Percentiles rank a stretch among this genome's conserved stretches.
These are phyloP conservation scores for Belonocnema kinseyi DNA, from an alignment of 1,140 invertebrate genomes.

Conservation along the genomic window DNA sequence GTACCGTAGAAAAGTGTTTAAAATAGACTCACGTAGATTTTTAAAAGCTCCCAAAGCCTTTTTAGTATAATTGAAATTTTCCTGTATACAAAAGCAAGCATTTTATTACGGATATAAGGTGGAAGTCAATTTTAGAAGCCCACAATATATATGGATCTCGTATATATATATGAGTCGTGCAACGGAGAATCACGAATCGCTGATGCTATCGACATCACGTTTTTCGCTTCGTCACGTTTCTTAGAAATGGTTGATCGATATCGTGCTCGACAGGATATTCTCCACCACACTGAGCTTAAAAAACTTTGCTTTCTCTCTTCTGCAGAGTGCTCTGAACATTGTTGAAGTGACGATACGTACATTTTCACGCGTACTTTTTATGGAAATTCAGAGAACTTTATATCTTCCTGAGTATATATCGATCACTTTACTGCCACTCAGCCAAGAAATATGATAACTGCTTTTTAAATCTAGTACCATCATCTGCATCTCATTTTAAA, in stretches of 20 bases:
- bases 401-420: neutral
- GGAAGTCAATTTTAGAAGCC: constrained; percentile 23
- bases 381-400: neutral
- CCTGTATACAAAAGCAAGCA: neutral
- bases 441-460: too few species aligned
- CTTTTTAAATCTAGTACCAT: too few species aligned
- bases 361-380: neutral
- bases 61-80: neutral
- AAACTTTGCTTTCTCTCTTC: constrained; percentile 26
- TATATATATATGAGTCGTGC: constrained; percentile 24
- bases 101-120: constrained; percentile 19
- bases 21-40: too few species aligned
- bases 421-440: neutral
- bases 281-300: constrained; percentile 13
- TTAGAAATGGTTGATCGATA: constrained; percentile 31
- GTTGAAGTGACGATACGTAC: neutral
- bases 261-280: constrained; percentile 25
- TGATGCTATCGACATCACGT: constrained; percentile 29
- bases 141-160: constrained; percentile 20
- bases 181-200: constrained; percentile 26
- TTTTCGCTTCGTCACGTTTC: constrained; percentile 31
- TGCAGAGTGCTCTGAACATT: neutral
- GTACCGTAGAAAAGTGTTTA: too few species aligned
- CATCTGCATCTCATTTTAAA: too few species aligned
- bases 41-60: neutral